Evolutionary conservation across 2,797 vertebrate genomes (phyloP).

Genomic region (Gobionotothen gibberifrons): DNA sequence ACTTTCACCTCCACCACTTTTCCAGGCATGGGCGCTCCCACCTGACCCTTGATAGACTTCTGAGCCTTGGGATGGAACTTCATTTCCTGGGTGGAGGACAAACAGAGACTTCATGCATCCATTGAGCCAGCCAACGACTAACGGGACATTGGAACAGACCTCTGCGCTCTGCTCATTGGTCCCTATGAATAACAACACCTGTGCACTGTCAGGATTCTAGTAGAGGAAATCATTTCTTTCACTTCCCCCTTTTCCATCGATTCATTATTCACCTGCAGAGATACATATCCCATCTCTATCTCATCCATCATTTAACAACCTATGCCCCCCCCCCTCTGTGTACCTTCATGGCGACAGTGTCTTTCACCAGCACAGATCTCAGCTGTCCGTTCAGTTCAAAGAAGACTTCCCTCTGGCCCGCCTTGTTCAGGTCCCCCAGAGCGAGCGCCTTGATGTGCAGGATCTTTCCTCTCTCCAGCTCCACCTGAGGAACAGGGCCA

Average conservation of each 20-base stretch:
- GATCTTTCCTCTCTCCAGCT: constrained; percentile 93
- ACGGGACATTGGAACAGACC: constrained; percentile 1
- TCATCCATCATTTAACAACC: constrained; percentile 5
- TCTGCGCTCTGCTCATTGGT: constrained; percentile 18
- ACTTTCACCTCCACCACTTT: constrained; percentile 95
- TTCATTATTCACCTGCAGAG: constrained; percentile 5
- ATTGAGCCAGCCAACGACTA: background rate
- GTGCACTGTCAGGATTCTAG: too few species aligned
- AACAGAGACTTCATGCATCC: constrained; percentile 30
- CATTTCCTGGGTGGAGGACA: constrained; percentile 87
- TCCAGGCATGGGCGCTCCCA: constrained; percentile 96
- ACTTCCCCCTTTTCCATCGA: background rate
- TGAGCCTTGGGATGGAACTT: constrained; percentile 95
- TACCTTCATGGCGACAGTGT: constrained; percentile 95
- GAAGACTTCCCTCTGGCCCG: constrained; percentile 95
- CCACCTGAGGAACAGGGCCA: constrained; percentile 83
- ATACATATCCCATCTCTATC: background rate
- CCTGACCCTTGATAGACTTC: constrained; percentile 92
- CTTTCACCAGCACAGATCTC: constrained; percentile 93
- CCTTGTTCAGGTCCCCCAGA: constrained; percentile 92
- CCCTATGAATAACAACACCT: constrained; percentile 35
- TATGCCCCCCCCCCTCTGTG: background rate
- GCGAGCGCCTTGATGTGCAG: constrained; percentile 96
- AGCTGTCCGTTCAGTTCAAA: constrained; percentile 97
- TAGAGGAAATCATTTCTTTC: background rate